These are phyloP conservation scores for Pyrrhosoma nymphula DNA, from an alignment of 2,888 invertebrate species.

Conservation along the genomic window DNA sequence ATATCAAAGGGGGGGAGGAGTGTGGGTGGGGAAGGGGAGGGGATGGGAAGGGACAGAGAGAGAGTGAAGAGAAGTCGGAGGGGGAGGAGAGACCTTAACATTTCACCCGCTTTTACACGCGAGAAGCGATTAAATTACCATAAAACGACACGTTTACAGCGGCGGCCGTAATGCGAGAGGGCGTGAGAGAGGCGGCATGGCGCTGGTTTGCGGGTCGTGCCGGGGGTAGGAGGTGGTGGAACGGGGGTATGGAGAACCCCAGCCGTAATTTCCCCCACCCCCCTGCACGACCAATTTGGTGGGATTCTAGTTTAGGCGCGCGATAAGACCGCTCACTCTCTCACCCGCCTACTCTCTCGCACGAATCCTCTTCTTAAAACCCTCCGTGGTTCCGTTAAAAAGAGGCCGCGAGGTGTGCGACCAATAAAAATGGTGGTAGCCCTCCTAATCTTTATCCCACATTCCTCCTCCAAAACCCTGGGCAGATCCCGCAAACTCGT, in stretches of 20 bases:
- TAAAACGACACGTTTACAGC: constrained; percentile 34
- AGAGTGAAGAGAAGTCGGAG: neutral
- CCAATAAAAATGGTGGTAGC: neutral
- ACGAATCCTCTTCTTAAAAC: neutral
- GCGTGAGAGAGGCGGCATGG: neutral
- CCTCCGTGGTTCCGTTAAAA: neutral
- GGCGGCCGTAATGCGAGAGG: constrained; percentile 27
- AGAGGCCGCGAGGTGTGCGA: neutral
- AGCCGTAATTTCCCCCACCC: neutral
- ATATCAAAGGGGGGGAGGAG: neutral
- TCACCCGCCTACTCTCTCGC: neutral
- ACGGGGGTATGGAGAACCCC: neutral
- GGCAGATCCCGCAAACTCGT: neutral
- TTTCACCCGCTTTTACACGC: neutral
- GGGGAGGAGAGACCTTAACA: constrained; percentile 26
- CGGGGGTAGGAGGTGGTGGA: neutral
- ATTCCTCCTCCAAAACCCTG: neutral
- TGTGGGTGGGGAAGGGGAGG: neutral
- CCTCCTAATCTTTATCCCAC: neutral
- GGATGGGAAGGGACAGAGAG: neutral
- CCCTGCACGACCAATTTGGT: constrained; percentile 40
- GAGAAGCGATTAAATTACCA: constrained; percentile 51
- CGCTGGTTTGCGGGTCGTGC: constrained; percentile 6
- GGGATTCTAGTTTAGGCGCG: neutral
- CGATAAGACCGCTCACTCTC: neutral